Conservation (phyloP, 2,113 vertebrate species). For the Xiphophorus hellerii region DNA sequence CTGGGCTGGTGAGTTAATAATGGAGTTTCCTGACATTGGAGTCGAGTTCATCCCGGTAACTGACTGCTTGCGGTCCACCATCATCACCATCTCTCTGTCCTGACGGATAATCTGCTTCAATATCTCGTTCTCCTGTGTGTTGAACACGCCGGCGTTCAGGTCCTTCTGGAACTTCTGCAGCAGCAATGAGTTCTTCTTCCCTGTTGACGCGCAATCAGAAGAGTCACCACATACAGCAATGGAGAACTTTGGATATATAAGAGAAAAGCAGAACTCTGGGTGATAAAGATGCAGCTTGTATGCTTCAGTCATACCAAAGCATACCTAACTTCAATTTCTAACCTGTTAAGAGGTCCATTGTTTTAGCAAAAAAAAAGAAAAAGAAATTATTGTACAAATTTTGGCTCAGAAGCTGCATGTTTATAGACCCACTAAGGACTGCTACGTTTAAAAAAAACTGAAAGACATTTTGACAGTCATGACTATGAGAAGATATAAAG, state of each 20-base stretch:
- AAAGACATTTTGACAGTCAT: conserved; percentile 63
- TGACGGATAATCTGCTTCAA: conserved; percentile 98
- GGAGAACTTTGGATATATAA: conserved; percentile 47
- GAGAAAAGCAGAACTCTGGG: conserved; percentile 37
- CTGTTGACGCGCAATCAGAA: conserved; percentile 77
- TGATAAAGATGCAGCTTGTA: conserved; percentile 63
- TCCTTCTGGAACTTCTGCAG: conserved; percentile 99
- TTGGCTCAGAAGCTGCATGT: conserved; percentile 65
- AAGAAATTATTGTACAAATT: neutral
- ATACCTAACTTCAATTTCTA: neutral
- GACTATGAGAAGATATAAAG: conserved; percentile 54
- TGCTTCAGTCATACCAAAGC: neutral
- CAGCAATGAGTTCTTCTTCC: conserved; percentile 98
- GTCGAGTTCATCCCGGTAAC: conserved; percentile 84
- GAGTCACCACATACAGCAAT: conserved; percentile 56
- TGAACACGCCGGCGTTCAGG: conserved; percentile 97
- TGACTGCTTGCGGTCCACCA: conserved; percentile 85
- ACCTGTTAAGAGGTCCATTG: neutral
- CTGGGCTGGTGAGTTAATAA: conserved; percentile 89
- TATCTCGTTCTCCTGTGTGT: conserved; percentile 98
- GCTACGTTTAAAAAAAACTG: conserved; percentile 37
- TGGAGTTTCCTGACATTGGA: conserved; percentile 86
- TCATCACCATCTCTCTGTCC: conserved; percentile 96
- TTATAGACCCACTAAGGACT: conserved; percentile 39
- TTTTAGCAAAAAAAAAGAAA: too few relatives aligned